phyloP scores from a whole-genome alignment of 2,797 vertebrate species.

The Chelonia mydas region DNA sequence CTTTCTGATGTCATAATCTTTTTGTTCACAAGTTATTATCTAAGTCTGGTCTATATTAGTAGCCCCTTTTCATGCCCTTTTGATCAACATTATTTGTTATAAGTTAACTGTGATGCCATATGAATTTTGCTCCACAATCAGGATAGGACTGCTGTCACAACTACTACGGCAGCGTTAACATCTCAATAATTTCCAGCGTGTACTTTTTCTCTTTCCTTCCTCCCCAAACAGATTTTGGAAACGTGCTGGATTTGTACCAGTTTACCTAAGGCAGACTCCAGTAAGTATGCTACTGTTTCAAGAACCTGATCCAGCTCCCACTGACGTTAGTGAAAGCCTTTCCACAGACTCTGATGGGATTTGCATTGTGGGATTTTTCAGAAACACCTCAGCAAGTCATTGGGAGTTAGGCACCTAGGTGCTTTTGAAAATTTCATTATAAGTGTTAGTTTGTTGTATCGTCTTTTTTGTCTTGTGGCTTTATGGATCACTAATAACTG shows the following conservation, averaged over 20 bases:
- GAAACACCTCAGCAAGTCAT: background rate
- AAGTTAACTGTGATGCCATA: background rate
- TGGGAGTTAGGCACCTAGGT: background rate
- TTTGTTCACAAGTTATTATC: background rate
- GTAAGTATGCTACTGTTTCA: conserved; percentile 81
- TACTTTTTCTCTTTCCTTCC: background rate
- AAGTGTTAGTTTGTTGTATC: background rate
- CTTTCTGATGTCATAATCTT: background rate
- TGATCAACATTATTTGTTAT: background rate
- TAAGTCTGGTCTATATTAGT: background rate
- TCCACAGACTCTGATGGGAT: background rate
- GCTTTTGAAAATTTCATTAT: background rate
- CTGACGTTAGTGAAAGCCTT: background rate
- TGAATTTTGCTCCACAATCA: background rate
- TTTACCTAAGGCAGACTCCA: conserved; percentile 95
- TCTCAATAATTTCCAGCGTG: background rate
- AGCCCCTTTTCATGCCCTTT: background rate
- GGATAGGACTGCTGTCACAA: background rate
- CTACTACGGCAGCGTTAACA: background rate
- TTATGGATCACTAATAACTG: background rate
- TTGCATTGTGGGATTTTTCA: background rate
- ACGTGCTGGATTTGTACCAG: conserved; percentile 92
- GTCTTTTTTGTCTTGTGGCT: background rate
- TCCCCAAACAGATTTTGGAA: conserved; percentile 92
- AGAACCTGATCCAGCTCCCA: background rate